Base-by-base conservation (phyloP, 2,113 vertebrate genomes). In the Piaya cayana region DNA sequence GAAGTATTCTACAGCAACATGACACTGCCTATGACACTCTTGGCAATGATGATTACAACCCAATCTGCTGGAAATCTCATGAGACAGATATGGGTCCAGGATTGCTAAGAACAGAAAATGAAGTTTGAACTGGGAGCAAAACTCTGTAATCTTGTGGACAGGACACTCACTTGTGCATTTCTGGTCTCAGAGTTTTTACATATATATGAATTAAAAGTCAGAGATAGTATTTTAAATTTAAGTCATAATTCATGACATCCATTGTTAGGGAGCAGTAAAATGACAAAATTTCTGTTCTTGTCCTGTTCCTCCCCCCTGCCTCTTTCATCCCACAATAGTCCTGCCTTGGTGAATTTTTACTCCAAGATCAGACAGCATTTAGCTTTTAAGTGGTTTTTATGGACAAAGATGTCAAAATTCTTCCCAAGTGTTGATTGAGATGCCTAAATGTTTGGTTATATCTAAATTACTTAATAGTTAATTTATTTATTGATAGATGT, bases 401-500 rank as follows among this genome's bases (percentile, higher is more conserved):
- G 36, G 76, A 60, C 18, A 64, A 64, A 82, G 53, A 85, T 11
- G 2, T 68, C 43, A 84, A 75, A 87, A 87, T 64, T 87, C 15
- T 64, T 79, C 27, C 11, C 4, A 56, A 60, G 18, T 42, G 63
- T 84, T 77, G 45, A 83, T 80, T 87, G 82, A 78, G 53, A 68
- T 20, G 23, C 5, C 12, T 36, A 82, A 88, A 32, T 70, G 12
- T 62, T 93, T 91, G 52, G 63, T 81, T 84, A 60, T 26, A 49
- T 75, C 23, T 72, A 87, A 43, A 76, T 91, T 89, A 90, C 49
- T 50, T 71, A 83, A 75, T 30, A 72, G 25, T 68, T 67, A 55
- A 65, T 80, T 82, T 92, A 71, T 87, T 91, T 95, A 87, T 82
- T 91, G 45, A 69, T 91, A 86, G 30, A 59, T 71, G 27, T n/a